Conservation (phyloP, 2,797 vertebrate genomes). For the Numenius phaeopus region DNA sequence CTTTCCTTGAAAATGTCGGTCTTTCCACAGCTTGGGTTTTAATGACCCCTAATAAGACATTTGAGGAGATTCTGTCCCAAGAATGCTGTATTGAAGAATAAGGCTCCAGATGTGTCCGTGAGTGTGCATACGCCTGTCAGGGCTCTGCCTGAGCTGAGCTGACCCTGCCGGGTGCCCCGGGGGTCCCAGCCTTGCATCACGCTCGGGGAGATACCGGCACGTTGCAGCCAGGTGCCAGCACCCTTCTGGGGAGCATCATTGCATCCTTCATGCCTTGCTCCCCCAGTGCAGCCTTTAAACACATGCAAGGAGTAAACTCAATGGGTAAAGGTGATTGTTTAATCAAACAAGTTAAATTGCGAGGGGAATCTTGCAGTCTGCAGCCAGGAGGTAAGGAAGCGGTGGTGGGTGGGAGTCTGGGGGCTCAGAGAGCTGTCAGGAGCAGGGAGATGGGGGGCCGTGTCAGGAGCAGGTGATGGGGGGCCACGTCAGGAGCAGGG, state of each 20-base stretch:
- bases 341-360: background rate
- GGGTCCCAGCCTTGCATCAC: background rate
- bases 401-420: background rate
- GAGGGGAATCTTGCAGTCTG: background rate
- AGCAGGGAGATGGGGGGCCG: background rate
- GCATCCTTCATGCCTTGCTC: background rate
- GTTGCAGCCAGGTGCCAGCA: slow-evolving; percentile 4
- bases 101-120: background rate
- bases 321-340: background rate
- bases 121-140: background rate
- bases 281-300: background rate
- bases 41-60: background rate
- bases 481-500: too few species aligned
- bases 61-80: background rate
- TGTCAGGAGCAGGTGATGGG: too few species aligned
- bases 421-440: background rate
- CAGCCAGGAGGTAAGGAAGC: background rate
- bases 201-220: background rate
- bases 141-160: background rate
- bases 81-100: background rate
- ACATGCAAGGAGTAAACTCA: background rate
- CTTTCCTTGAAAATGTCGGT: background rate
- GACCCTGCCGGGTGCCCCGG: background rate
- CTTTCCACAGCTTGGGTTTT: background rate
- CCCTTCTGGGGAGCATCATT: slow-evolving; percentile 13